phyloP scores from a whole-genome alignment of 2,888 invertebrate species.

The Metacarcinus magister region DNA sequence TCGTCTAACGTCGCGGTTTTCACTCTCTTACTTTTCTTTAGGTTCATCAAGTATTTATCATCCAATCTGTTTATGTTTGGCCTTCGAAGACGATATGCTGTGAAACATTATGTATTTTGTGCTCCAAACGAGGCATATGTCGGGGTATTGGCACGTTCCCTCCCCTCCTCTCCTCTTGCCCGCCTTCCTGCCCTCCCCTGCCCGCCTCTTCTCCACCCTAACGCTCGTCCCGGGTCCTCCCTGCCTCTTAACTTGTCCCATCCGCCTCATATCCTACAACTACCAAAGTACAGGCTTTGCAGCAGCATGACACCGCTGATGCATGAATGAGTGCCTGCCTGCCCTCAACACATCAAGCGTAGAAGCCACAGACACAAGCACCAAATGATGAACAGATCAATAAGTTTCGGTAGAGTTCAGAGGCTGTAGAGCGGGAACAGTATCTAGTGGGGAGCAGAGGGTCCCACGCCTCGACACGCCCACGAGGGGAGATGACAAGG shows the following conservation, averaged over 20 bases:
- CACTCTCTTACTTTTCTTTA: not conserved
- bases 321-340: not conserved
- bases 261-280: not conserved
- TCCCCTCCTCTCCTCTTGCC: slow-evolving; percentile 63
- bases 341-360: not conserved
- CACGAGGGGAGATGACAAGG: slow-evolving; percentile 67
- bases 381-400: not conserved
- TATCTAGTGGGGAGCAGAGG: slow-evolving; percentile 57
- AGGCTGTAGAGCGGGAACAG: slow-evolving; percentile 35
- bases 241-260: slow-evolving; percentile 13
- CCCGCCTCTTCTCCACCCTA: slow-evolving; percentile 69
- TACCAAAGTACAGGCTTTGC: not conserved
- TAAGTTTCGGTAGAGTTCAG: not conserved
- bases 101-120: slow-evolving; percentile 50
- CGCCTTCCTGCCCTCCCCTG: slow-evolving; percentile 53
- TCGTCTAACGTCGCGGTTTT: not conserved
- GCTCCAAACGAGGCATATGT: slow-evolving; percentile 68
- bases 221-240: slow-evolving; percentile 57
- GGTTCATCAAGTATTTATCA: not conserved
- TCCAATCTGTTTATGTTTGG: not conserved
- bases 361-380: not conserved
- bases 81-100: not conserved
- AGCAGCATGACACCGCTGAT: not conserved
- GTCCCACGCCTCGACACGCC: slow-evolving; percentile 60
- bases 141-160: slow-evolving; percentile 70